Evolutionary conservation across 1,140 invertebrate species (phyloP), one percentile per base, ranked within the genome.

Genomic region (Parapsyche elsis): DNA sequence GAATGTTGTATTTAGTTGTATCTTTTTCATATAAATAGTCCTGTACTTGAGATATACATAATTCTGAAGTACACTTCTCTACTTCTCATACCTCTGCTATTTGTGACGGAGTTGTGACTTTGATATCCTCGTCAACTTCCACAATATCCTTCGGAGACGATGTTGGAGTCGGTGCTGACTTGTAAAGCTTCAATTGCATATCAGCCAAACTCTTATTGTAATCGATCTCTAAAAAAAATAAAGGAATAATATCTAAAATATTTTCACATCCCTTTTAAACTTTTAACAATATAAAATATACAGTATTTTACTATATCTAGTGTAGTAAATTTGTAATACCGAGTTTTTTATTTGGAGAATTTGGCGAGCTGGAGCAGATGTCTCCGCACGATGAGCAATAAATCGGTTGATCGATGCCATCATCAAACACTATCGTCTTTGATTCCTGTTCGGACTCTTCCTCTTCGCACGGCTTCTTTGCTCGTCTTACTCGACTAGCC

Each of bases 41-140:
- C 14, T 46, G 14, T 46, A 14, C 14, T 46, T 9, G 14, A 46
- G 5, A 14, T 46, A 9, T 46, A 5, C 45, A 46, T 46, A 9
- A 46, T 46, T 46, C 5, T 46, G n/a, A n/a, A n/a, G n/a, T n/a
- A n/a, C n/a, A n/a, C n/a, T n/a, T n/a, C n/a, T n/a, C n/a, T n/a
- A n/a, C n/a, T n/a, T n/a, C n/a, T 30, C 12, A 16, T 46, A 82
- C 81, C 26, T 82, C 81, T 16, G 78, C 78, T 12, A 78, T 70
- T 74, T 80, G 59, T 14, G 78, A 80, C 5, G 81, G 38, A 2
- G 81, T 71, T n/a, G 70, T 67, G n/a, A 21, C 21, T 19, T 45
- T 77, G 9, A 64, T 4, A n/a, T 75, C 71, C 19, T 75, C 73
- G 16, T 76, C 74, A 5, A 24, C 9, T 9, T 38, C 67, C 12